Evolutionary conservation across 1,140 invertebrate genomes (phyloP), one percentile per base, ranked within the genome.

Genomic region (Cotesia glomerata): DNA sequence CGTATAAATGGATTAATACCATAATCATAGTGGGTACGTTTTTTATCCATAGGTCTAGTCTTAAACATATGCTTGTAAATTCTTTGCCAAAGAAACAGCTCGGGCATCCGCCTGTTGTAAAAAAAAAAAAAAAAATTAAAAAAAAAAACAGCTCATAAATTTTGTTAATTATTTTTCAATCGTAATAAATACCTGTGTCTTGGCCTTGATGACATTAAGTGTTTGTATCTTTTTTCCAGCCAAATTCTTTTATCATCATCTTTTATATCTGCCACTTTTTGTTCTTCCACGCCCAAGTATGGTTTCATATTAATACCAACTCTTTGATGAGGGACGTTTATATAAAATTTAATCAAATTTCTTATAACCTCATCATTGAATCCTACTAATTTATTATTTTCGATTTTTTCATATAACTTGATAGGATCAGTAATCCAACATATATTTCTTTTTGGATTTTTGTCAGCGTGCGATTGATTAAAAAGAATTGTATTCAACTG

Each of bases 401-500:
- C 91, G 49, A 96, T 89, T 34, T 84, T 85, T 45, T 95, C 94
- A 85, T 91, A 97, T 0, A 98, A 85, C 74, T 93, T 90, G 73
- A 92, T 78, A 13, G 91, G 88, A 35, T 90, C 85, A 13, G 91
- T 93, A n/a, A 90, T 89, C 90, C 93, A 97, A 77, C 95, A 96
- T 51, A 96, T 81, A 85, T 98, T 98, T 39, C 90, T 86, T 74
- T 90, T 89, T 0, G 88, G 86, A 87, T 96, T 96, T 32, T 86
- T 85, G 54, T 90, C 84, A 32, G 90, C 80, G 76, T 91, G 74
- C 34, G 91, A 88, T 72, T 85, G 84, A 77, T 93, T 88, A 63
- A 95, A 78, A 9, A 91, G 79, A 54, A 92, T 90, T 1, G 95
- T 97, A 82, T 98, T 98, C 34, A 98, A 80, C 85, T 98, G 97